phyloP scores from a whole-genome alignment of 2,888 invertebrate genomes.

The Himalopsyche japonica region DNA sequence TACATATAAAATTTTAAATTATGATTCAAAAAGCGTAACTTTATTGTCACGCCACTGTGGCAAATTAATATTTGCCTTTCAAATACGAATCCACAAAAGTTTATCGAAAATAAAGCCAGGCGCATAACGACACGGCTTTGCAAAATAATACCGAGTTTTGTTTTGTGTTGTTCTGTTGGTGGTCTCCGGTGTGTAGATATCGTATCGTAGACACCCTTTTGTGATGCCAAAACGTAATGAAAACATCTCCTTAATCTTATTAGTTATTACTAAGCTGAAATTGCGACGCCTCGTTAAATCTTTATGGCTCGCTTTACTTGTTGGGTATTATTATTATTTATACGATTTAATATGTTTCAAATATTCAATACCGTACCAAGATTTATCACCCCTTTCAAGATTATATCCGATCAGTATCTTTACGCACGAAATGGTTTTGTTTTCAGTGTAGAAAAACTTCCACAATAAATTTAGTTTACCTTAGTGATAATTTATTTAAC shows the following conservation, averaged over 20 bases:
- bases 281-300: not conserved
- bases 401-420: no score
- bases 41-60: not conserved
- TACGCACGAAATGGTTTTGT: no score
- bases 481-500: no score
- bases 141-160: not conserved
- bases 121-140: not conserved
- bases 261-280: not conserved
- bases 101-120: not conserved
- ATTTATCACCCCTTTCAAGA: not conserved
- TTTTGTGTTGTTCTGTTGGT: not conserved
- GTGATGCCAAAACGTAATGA: not conserved
- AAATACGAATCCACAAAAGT: not conserved
- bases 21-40: no score
- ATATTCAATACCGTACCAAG: not conserved
- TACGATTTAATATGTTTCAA: not conserved
- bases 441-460: no score
- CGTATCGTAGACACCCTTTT: not conserved
- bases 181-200: not conserved
- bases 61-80: not conserved
- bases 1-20: no score
- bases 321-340: not conserved
- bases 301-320: not conserved
- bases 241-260: not conserved
- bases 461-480: no score